These are phyloP conservation scores for Magallana gigas DNA, from an alignment of 1,140 invertebrate genomes.

Conservation along the genomic window DNA sequence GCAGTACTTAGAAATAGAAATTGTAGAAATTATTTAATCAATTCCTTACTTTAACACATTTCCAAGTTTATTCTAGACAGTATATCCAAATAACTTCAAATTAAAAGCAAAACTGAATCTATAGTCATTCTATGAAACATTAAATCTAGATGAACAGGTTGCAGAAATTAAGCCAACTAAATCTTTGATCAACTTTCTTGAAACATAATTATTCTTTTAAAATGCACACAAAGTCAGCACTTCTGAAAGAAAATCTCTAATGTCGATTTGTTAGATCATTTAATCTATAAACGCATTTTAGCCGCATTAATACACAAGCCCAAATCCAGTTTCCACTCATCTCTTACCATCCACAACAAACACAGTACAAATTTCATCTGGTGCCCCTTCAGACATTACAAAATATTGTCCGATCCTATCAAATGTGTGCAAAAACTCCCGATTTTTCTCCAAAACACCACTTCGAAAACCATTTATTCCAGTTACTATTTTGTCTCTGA, in stretches of 20 bases:
- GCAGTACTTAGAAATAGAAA: too few species aligned
- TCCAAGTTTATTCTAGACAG: too few species aligned
- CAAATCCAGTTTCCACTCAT: background rate
- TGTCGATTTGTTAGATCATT: too few species aligned
- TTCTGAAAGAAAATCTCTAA: too few species aligned
- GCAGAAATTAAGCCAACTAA: too few species aligned
- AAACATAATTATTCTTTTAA: background rate
- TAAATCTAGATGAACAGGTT: too few species aligned
- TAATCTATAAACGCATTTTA: constrained; percentile 6
- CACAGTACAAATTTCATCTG: constrained; percentile 6
- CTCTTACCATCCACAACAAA: constrained; percentile 44
- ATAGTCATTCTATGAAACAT: too few species aligned
- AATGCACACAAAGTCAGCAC: background rate
- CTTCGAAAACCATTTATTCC: constrained; percentile 17
- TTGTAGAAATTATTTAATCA: too few species aligned
- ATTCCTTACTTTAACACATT: too few species aligned
- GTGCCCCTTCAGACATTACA: constrained; percentile 22
- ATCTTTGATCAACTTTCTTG: background rate
- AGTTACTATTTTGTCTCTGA: constrained; percentile 24
- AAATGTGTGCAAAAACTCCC: constrained; percentile 42
- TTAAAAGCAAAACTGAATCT: too few species aligned
- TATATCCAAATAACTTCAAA: too few species aligned
- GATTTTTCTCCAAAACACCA: constrained; percentile 16
- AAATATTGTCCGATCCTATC: constrained; percentile 33
- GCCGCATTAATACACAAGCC: background rate